Base-by-base conservation (phyloP, 1,140 invertebrate genomes). In the Rhagoletis pomonella region DNA sequence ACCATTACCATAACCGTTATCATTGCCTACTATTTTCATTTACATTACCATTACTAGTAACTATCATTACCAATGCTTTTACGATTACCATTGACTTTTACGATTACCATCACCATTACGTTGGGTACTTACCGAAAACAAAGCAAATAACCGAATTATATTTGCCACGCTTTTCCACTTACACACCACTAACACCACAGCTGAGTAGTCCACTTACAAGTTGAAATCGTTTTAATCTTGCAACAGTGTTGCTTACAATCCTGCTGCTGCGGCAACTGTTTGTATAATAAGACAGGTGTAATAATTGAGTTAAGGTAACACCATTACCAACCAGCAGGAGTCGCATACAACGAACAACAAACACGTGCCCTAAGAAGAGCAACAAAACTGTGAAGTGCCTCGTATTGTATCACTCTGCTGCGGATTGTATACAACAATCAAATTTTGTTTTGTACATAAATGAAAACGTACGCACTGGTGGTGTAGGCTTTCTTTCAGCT, bases 221-320 rank as follows among this genome's bases (percentile, higher is more conserved):
- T 73, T 14, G 67, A 44, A 73, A 73, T 73, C 44, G 67, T 39
- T 73, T 73, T 44, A 73, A 73, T 73, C 67, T 73, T 42, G 67
- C 39, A 73, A 44, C 67, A 17, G 42, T 73, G 67, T 73, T 73
- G 29, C 29, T 73, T 73, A 73, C 67, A 73, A 47, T 55, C 50
- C 50, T 73, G 39, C 67, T 47, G 14, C 67, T 73, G 67, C 42
- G 67, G 29, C 39, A 47, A 42, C 9, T 73, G 39, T 44, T 73
- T 73, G 17, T 44, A 55, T 55, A 44, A 73, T 44, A 73, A 73
- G 42, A 17, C 67, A 73, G 42, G 42, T 73, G 67, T 73, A 73
- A 73, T 73, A 73, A 73, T 73, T 73, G 67, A 73, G 67, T 73
- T 73, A 47, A 73, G 42, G 67, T 73, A 73, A 73, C 67, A 73